Base-by-base conservation (phyloP, 1,140 invertebrate genomes). In the Callitettix versicolor region DNA sequence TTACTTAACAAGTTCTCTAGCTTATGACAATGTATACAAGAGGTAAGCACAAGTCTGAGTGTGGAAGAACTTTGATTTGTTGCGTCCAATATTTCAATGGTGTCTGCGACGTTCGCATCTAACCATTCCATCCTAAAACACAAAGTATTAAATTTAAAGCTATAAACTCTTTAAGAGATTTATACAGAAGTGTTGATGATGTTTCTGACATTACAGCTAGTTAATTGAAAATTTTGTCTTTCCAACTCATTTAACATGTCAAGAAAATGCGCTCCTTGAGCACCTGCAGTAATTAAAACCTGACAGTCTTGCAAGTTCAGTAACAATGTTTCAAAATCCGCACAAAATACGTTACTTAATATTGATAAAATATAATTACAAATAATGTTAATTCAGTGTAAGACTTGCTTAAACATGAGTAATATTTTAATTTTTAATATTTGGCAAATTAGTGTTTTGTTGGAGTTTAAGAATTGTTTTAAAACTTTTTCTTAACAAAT, bases 81-180 rank as follows among this genome's bases (percentile, higher is more conserved):
- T 30, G 26, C 9, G 9, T 30, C 9, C n/a, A 9, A 30, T 30
- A 30, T 3, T 30, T 51, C 48, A 51, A 15, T 47, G 42, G 20
- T 55, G 53, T n/a, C 81, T 78, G 60, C 86, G 86, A 55, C 85
- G 74, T 56, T 83, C 80, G 65, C 88, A 91, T 59, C 78, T 84
- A 40, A 85, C 79, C 63, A 79, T 78, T 43, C 86, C 84, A 65
- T 90, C 86, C 88, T 91, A 70, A 1, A 74, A 71, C 4, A 58
- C 60, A 68, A 58, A 56, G 58, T 26, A 59, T 58, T 41, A 46
- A 24, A 59, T 30, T 48, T 15, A 50, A 62, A 58, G 47, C 55
- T 44, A 48, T 18, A 47, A 56, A 46, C 15, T 15, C 15, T 1
- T 46, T 12, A 55, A 34, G 20, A 57, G 15, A 26, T 1, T 2